Percentiles rank a stretch among this genome's conserved stretches.
phyloP scores from a whole-genome alignment of 2,113 vertebrate genomes.

The Syrmaticus mikado region DNA sequence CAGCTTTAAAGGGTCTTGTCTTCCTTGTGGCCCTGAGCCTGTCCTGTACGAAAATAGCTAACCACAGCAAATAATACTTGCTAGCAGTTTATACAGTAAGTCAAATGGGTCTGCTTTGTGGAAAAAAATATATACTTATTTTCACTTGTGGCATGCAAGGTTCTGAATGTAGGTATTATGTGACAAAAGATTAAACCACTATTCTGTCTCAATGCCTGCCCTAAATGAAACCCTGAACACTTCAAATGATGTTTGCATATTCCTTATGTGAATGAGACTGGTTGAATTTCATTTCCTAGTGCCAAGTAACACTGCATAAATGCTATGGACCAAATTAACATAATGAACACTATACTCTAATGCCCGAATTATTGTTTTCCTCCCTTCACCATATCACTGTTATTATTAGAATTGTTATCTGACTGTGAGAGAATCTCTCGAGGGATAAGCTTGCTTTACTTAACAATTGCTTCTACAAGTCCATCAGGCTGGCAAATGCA shows the following conservation, averaged over 20 bases:
- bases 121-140: neutral
- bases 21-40: neutral
- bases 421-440: constrained; percentile 1
- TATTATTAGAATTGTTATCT: constrained; percentile 50
- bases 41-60: neutral
- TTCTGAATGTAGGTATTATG: neutral
- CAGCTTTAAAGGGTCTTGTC: neutral
- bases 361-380: constrained; percentile 40
- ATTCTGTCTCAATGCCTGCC: neutral
- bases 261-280: neutral
- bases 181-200: neutral
- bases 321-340: constrained; percentile 41
- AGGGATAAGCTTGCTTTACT: constrained; percentile 27
- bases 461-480: constrained; percentile 31
- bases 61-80: neutral
- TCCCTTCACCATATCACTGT: neutral
- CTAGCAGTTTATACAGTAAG: neutral
- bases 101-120: neutral
- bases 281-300: constrained; percentile 6
- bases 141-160: neutral
- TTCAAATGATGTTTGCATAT: neutral
- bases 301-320: constrained; percentile 14
- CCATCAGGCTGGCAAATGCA: constrained; percentile 36
- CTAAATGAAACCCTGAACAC: neutral
- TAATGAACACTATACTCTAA: constrained; percentile 30